Evolutionary conservation across 2,888 invertebrate genomes (phyloP).

Genomic region (Heliconius ismenius): DNA sequence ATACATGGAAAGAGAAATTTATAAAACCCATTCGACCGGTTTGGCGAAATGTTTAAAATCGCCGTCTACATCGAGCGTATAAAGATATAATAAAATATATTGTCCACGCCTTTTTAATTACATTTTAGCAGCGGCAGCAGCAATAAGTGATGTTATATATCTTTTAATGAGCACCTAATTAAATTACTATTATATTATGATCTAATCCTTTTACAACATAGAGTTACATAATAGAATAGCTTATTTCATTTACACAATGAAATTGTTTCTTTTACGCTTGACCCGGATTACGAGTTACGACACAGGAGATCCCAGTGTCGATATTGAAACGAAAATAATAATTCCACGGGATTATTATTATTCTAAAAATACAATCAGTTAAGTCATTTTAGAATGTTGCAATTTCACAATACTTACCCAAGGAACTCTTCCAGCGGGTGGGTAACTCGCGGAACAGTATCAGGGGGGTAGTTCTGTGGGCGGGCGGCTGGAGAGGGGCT

Average conservation of each 20-base stretch:
- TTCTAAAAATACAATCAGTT: neutral
- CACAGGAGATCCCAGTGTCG: slow-evolving; percentile 53
- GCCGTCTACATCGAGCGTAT: neutral
- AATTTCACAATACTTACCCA: slow-evolving; percentile 15
- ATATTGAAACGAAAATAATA: slow-evolving; percentile 40
- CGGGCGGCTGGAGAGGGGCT: slow-evolving; percentile 75
- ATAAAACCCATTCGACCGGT: slow-evolving; percentile 17
- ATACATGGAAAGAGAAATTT: slow-evolving; percentile 17
- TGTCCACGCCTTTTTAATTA: neutral
- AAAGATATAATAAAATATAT: neutral
- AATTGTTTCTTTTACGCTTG: slow-evolving; percentile 45
- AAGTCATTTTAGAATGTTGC: slow-evolving; percentile 14
- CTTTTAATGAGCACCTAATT: neutral
- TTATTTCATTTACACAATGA: slow-evolving; percentile 32
- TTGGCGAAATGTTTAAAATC: slow-evolving; percentile 10
- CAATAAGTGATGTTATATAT: neutral
- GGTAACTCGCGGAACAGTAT: slow-evolving; percentile 21
- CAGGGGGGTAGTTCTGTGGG: slow-evolving; percentile 64
- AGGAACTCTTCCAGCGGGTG: slow-evolving; percentile 35
- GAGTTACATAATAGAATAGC: slow-evolving; percentile 18
- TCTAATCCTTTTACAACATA: slow-evolving; percentile 4
- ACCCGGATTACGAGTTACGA: slow-evolving; percentile 57
- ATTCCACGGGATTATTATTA: neutral
- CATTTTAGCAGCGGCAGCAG: neutral
- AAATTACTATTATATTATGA: neutral